Conservation (phyloP, 2,113 vertebrate genomes). For the Corydoras sp. region DNA sequence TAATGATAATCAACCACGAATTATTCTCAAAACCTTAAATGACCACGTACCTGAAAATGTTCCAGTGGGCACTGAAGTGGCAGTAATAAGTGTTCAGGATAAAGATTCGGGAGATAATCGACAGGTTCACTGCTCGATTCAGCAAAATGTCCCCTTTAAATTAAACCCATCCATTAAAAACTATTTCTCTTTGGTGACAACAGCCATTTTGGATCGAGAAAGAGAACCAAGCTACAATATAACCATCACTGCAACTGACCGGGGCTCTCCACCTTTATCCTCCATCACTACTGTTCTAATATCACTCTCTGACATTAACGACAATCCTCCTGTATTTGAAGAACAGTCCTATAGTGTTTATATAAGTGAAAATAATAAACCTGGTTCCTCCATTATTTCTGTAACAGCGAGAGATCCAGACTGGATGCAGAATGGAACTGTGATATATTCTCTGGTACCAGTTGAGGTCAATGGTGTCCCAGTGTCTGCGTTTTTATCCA, state of each 20-base stretch:
- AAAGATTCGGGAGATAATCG: constrained; percentile 40
- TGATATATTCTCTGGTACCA: constrained; percentile 15
- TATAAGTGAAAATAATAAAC: constrained; percentile 55
- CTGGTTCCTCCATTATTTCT: constrained; percentile 53
- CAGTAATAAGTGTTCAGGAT: constrained; percentile 39
- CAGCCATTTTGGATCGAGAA: constrained; percentile 36
- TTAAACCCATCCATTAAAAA: constrained; percentile 54
- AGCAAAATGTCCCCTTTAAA: constrained; percentile 54
- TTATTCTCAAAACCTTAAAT: constrained; percentile 28
- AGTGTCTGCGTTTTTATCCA: constrained; percentile 22
- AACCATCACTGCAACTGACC: constrained; percentile 46
- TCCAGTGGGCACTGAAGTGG: constrained; percentile 28
- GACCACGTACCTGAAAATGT: constrained; percentile 26
- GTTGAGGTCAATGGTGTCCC: constrained; percentile 22
- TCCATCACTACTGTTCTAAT: constrained; percentile 43
- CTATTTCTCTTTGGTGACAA: constrained; percentile 43
- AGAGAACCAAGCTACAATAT: constrained; percentile 38
- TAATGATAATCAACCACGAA: constrained; percentile 40
- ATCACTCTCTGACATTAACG: constrained; percentile 35
- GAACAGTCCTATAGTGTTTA: constrained; percentile 45
- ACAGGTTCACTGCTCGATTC: constrained; percentile 34
- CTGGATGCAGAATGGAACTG: constrained; percentile 30
- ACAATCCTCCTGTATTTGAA: constrained; percentile 44
- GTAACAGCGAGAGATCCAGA: constrained; percentile 31
- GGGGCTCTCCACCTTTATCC: constrained; percentile 44